A percentile compares a stretch with the other conserved stretches of the same genome.
These are phyloP conservation scores for Ornithoptera priamus DNA, from an alignment of 2,888 invertebrate species.

Conservation along the genomic window DNA sequence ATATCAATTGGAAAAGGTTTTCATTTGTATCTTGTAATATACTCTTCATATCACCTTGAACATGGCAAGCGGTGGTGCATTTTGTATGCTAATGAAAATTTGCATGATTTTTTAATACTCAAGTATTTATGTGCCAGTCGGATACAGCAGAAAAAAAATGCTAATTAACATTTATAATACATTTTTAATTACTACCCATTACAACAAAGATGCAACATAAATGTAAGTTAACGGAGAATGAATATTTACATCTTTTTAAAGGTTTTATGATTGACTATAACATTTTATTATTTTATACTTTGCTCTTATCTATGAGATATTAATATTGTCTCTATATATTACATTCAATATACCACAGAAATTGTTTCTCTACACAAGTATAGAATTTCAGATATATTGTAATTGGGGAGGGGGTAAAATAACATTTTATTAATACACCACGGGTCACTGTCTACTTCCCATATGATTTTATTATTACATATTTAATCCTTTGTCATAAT, in stretches of 20 bases:
- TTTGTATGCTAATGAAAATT: not conserved
- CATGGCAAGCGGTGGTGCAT: not conserved
- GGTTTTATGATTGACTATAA: too few relatives aligned
- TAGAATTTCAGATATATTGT: not conserved
- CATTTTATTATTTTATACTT: too few relatives aligned
- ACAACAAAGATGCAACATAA: too few relatives aligned
- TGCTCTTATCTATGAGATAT: too few relatives aligned
- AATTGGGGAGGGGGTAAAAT: not conserved
- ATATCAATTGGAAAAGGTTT: not conserved
- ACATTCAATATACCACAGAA: not conserved
- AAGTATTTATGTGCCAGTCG: not conserved
- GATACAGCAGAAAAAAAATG: not conserved
- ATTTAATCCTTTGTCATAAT: constrained; percentile 19
- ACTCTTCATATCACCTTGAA: not conserved
- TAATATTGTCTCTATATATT: too few relatives aligned
- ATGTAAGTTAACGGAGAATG: too few relatives aligned
- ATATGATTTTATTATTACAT: constrained; percentile 3
- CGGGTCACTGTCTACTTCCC: constrained; percentile 26
- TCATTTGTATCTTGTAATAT: not conserved
- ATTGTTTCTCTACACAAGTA: not conserved
- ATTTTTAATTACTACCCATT: not conserved
- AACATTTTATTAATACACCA: not conserved
- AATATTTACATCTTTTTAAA: too few relatives aligned
- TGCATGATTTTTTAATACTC: not conserved
- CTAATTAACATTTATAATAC: not conserved